phyloP scores from a whole-genome alignment of 2,888 invertebrate species.

The Graphium colonna region DNA sequence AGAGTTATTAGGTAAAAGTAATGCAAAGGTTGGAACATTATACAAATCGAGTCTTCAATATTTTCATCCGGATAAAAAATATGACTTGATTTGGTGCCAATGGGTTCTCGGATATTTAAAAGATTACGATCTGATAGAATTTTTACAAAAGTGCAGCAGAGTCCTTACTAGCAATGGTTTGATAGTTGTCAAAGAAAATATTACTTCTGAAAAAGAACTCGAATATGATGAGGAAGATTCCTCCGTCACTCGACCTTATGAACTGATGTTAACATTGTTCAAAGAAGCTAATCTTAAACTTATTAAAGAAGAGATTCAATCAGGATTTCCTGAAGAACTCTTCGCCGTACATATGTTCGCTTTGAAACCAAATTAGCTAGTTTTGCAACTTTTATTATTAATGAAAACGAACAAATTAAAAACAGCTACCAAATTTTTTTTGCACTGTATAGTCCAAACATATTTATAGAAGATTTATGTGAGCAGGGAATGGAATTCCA shows the following conservation, averaged over 20 bases:
- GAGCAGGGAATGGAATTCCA: neutral
- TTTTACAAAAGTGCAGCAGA: conserved; percentile 82
- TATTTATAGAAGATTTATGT: neutral
- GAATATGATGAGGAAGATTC: conserved; percentile 92
- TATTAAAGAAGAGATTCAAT: conserved; percentile 84
- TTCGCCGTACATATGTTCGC: conserved; percentile 95
- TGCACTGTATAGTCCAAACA: too few relatives aligned
- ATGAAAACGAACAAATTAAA: too few relatives aligned
- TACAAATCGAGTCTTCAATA: conserved; percentile 89
- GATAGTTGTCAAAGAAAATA: conserved; percentile 83
- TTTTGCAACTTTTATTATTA: neutral
- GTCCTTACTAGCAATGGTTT: conserved; percentile 48
- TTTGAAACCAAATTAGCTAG: conserved; percentile 65
- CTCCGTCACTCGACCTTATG: conserved; percentile 90
- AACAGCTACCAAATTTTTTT: too few relatives aligned
- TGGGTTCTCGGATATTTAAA: conserved; percentile 96
- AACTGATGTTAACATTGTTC: conserved; percentile 82
- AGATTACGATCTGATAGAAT: conserved; percentile 89
- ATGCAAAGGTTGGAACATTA: conserved; percentile 82
- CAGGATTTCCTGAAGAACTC: conserved; percentile 92
- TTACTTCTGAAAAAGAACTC: conserved; percentile 81
- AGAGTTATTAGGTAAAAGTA: conserved; percentile 58
- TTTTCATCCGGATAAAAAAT: conserved; percentile 88
- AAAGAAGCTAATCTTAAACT: conserved; percentile 84
- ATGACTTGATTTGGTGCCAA: conserved; percentile 97